Evolutionary conservation across 1,140 invertebrate species (phyloP).

Genomic region (Littorina saxatilis): DNA sequence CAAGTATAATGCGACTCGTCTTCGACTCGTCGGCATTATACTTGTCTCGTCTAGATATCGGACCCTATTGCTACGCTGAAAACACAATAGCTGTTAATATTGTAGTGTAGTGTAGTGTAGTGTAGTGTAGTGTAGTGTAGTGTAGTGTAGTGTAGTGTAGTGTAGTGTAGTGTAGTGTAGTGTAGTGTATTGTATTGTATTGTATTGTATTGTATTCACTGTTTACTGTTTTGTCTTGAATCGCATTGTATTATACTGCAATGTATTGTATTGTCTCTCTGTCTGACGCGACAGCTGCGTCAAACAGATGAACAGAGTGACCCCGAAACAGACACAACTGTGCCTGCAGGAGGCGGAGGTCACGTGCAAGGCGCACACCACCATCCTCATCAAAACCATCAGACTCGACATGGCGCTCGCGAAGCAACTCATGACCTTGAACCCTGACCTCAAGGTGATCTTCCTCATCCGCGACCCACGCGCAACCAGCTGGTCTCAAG

Average conservation of each 20-base stretch:
- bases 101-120: conserved; percentile 1
- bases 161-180: not conserved
- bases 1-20: no score
- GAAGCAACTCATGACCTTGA: not conserved
- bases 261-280: no score
- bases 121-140: no score
- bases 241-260: no score
- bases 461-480: not conserved
- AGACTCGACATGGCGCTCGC: not conserved
- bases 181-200: no score
- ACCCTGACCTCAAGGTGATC: conserved; percentile 8
- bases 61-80: no score
- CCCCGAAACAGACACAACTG: not conserved
- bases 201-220: not conserved
- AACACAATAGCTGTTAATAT: not conserved
- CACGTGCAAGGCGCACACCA: not conserved
- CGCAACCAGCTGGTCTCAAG: not conserved
- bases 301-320: no score
- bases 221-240: not conserved
- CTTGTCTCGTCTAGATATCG: no score
- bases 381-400: not conserved
- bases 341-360: not conserved
- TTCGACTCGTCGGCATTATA: no score
- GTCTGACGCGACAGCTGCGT: no score
- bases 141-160: conserved; percentile 1